Base-by-base conservation (phyloP, 2,797 vertebrate genomes). In the Pygocentrus nattereri region DNA sequence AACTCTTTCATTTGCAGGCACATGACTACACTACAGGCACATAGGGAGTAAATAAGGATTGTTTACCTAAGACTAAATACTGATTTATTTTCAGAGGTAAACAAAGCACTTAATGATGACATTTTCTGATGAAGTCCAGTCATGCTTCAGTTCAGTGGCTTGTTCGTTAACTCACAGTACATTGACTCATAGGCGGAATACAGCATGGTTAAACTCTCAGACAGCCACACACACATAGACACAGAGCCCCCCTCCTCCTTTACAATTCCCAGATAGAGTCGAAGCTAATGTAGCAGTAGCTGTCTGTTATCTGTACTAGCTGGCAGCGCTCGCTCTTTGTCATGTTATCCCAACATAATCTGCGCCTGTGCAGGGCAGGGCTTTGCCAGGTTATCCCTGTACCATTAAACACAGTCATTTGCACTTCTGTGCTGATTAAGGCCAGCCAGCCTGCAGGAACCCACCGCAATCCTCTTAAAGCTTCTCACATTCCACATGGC, bases 361-460 rank as follows among this genome's bases (percentile, higher is more conserved):
- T 67, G 38, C 15, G 13, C 50, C 72, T 58, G 54, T 23, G 72
- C 54, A 25, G 19, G 31, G 50, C 54, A 25, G 54, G 34, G 54
- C 69, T 73, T 79, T 49, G 78, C 16, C 81, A 73, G 75, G 75
- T 73, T 78, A 85, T 83, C 81, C 72, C 61, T 19, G 47, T 78
- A 81, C 79, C 77, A 85, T 85, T 70, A 72, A 71, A 59, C 52
- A 78, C 74, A 83, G 81, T 82, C 76, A 83, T 85, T 85, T 87
- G 81, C 79, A 81, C 54, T 79, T 74, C 73, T 41, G 76, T 61
- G 76, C 79, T 82, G 76, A 87, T 82, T 82, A 82, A 85, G 80
- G 52, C 61, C 78, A 61, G 74, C 79, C 79, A 71, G 73, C 76
- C 79, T 61, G 76, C 62, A 82, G 83, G 81, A 85, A 76, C 79